Base-by-base conservation (phyloP, 2,888 invertebrate genomes). In the Drosophila kokeensis region DNA sequence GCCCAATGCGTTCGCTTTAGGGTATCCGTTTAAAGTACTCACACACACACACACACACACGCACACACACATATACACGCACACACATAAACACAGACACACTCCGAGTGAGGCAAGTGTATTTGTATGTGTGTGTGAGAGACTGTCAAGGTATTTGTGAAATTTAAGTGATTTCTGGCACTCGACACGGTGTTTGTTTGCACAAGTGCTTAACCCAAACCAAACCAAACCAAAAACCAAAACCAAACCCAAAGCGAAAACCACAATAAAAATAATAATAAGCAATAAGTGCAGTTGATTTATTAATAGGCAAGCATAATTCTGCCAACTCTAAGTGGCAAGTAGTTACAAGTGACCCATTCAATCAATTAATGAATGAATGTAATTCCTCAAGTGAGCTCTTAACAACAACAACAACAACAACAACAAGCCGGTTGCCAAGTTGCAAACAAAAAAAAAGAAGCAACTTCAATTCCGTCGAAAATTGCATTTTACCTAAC, bases 1-100 rank as follows among this genome's bases (percentile, higher is more conserved):
- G 89, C 82, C 73, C 87, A 76, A 86, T 86, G 81, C 76, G 86
- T 86, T 86, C 80, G 86, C 82, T 83, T 73, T 74, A 82, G 82
- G 82, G 73, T 83, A 81, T 83, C 82, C 83, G 83, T 86, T 85
- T 81, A 85, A 85, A 83, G 74, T 68, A 69, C 66, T 59, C 60
- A 61, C 69, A 68, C 57, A 66, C 72, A 72, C 69, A 60, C 54
- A 49, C 49, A 60, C 58, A 52, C 59, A 36, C 69, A 60, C 50
- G 49, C 59, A 18, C 42, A 36, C 50, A 45, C 45, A 13, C 49
- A 62, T 29, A 40, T 11, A 42, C 13, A 13, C 1, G 36, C 30
- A 48, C 24, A 54, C 49, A 60, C 60, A 49, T 21, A 55, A 38
- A 42, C 21, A 64, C 67, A 67, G 27, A 24, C 53, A 13, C 60